phyloP scores from a whole-genome alignment of 1,140 invertebrate species.

The Xylocopa sonorina region DNA sequence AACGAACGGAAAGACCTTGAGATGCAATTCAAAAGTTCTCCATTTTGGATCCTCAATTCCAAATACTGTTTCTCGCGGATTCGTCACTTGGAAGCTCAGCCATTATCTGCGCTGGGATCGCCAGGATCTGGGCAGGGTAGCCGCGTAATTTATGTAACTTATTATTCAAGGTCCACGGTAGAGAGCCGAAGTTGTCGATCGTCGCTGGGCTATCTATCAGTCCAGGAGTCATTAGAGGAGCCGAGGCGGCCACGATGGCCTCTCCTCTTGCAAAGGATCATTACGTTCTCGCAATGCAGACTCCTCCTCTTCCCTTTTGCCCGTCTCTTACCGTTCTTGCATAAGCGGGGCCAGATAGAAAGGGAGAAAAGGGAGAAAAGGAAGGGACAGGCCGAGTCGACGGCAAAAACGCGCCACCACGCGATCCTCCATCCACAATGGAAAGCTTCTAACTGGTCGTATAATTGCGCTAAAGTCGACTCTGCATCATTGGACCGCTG shows the following conservation, averaged over 20 bases:
- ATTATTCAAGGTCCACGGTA: slow-evolving; percentile 52
- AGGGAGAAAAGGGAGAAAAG: not conserved
- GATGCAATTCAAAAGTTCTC: not conserved
- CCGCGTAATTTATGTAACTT: slow-evolving; percentile 55
- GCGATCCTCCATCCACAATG: not conserved
- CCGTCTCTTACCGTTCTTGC: not conserved
- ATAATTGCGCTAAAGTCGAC: not conserved
- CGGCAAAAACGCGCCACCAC: not conserved
- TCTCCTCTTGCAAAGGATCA: slow-evolving; percentile 13
- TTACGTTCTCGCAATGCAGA: slow-evolving; percentile 45
- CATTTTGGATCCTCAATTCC: too few relatives aligned
- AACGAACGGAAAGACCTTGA: too few relatives aligned
- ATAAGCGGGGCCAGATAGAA: not conserved
- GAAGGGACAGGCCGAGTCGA: not conserved
- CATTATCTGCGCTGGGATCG: slow-evolving; percentile 24
- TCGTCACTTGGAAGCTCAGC: not conserved
- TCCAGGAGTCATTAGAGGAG: slow-evolving; percentile 49
- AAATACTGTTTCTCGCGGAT: not conserved
- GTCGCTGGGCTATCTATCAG: slow-evolving; percentile 54
- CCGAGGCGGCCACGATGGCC: slow-evolving; percentile 27
- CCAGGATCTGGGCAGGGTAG: not conserved
- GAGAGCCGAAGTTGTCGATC: slow-evolving; percentile 50
- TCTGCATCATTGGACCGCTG: not conserved
- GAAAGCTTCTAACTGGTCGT: not conserved
- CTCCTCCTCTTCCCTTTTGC: not conserved